A percentile compares a stretch with the other conserved stretches of the same genome.
Evolutionary conservation across 2,888 invertebrate species (phyloP).

Genomic region (Sicus ferrugineus): DNA sequence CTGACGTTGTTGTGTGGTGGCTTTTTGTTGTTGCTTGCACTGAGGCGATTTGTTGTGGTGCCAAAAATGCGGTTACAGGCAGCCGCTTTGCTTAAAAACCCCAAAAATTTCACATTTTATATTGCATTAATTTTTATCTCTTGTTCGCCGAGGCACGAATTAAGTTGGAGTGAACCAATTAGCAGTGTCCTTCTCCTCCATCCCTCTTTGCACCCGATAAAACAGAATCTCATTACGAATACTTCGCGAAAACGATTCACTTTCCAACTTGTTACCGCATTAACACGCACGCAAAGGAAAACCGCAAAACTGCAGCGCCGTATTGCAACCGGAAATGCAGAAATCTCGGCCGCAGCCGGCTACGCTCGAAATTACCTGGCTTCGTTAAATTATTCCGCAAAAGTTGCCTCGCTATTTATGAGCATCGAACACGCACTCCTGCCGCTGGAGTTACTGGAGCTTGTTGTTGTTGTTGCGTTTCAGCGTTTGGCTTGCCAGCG

Average conservation of each 20-base stretch:
- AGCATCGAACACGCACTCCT: slow-evolving; percentile 41
- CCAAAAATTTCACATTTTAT: no score
- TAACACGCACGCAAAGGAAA: not conserved
- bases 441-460: not conserved
- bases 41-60: no score
- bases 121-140: no score
- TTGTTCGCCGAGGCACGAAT: no score
- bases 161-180: no score
- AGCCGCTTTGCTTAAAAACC: no score
- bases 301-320: not conserved
- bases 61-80: no score
- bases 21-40: no score
- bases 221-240: not conserved
- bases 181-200: not conserved
- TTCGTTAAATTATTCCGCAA: slow-evolving; percentile 20
- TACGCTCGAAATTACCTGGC: not conserved
- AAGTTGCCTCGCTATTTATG: slow-evolving; percentile 40
- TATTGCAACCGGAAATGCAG: slow-evolving; percentile 28
- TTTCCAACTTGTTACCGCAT: not conserved
- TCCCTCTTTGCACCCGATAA: not conserved
- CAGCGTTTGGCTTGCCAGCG: slow-evolving; percentile 1
- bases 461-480: not conserved
- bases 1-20: no score
- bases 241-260: not conserved
- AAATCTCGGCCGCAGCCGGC: slow-evolving; percentile 3